Evolutionary conservation across 2,113 vertebrate genomes (phyloP).

Genomic region (Cryptoleucopteryx plumbea): DNA sequence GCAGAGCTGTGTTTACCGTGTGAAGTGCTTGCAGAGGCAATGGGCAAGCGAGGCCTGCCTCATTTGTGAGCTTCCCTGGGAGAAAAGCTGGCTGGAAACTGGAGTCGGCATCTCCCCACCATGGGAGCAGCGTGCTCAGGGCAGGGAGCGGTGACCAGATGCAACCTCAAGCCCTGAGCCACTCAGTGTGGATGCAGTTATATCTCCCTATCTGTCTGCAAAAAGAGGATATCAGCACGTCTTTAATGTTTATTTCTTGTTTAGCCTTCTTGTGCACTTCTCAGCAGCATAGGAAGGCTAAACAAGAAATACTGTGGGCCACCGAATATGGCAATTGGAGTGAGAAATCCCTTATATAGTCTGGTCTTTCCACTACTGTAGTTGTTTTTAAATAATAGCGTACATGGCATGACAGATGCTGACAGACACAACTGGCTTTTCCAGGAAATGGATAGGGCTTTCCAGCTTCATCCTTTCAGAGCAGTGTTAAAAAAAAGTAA

Average conservation of each 20-base stretch:
- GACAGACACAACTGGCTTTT: neutral
- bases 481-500: neutral
- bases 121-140: accelerated
- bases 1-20: neutral
- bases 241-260: neutral
- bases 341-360: neutral
- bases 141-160: neutral
- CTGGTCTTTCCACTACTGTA: neutral
- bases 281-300: neutral
- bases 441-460: neutral
- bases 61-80: neutral
- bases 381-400: neutral
- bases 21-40: neutral
- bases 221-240: neutral
- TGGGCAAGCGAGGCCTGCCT: accelerated
- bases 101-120: neutral
- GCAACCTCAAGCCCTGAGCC: neutral
- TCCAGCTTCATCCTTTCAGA: neutral
- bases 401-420: neutral
- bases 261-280: neutral
- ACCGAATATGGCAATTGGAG: neutral
- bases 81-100: neutral
- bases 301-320: neutral
- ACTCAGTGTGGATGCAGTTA: neutral
- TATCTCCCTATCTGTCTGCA: neutral